Evolutionary conservation across 2,113 vertebrate species (phyloP).

Genomic region (Xenopus laevis): DNA sequence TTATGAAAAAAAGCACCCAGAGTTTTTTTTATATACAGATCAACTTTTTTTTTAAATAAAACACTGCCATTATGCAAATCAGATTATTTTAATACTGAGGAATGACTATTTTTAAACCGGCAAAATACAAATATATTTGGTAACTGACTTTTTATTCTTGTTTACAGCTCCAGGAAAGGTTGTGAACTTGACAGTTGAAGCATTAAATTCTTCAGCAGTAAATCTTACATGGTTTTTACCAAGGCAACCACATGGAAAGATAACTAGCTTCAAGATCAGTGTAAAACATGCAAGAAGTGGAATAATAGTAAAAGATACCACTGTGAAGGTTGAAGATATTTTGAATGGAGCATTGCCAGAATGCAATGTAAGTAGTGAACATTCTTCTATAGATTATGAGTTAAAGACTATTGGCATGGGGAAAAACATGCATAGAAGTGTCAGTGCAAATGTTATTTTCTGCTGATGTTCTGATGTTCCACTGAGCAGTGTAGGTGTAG

Average conservation of each 20-base stretch:
- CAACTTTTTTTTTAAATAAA: too few species aligned
- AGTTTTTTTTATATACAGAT: too few species aligned
- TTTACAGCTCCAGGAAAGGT: constrained; percentile 87
- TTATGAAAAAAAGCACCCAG: too few species aligned
- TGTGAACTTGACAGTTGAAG: constrained; percentile 85
- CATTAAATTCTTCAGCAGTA: constrained; percentile 83
- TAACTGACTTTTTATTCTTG: constrained; percentile 25
- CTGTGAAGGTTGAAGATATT: constrained; percentile 86
- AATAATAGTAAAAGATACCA: constrained; percentile 75
- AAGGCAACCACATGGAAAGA: constrained; percentile 88
- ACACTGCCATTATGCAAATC: too few species aligned
- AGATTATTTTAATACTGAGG: too few species aligned
- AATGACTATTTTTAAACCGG: not conserved
- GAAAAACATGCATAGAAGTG: too few species aligned
- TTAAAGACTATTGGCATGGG: constrained; percentile 36
- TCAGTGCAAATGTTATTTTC: too few species aligned
- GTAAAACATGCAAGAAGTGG: constrained; percentile 87
- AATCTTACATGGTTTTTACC: constrained; percentile 92
- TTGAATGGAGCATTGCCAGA: constrained; percentile 83
- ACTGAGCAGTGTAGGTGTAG: too few species aligned
- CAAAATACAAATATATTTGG: not conserved
- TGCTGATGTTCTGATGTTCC: too few species aligned
- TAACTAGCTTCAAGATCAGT: constrained; percentile 90
- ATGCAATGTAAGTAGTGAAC: constrained; percentile 79
- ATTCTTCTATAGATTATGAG: constrained; percentile 79